Base-by-base conservation (phyloP, 2,113 vertebrate species). In the Siphamia tubifer region DNA sequence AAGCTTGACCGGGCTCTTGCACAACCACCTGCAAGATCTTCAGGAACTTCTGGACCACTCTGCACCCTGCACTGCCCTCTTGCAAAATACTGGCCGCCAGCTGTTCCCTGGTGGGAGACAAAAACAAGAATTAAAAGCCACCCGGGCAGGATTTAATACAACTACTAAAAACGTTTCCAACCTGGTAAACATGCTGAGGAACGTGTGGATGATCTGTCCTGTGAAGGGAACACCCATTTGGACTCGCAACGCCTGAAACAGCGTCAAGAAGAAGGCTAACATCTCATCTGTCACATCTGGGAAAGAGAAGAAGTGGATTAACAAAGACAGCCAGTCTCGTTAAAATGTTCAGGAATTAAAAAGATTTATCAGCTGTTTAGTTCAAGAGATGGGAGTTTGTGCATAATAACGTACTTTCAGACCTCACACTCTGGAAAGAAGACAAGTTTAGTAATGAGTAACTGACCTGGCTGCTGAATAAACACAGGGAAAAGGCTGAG, bases 121-220 rank as follows among this genome's bases (percentile, higher is more conserved):
- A 36, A 8, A 35, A 11, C 39, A 25, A 4, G 6, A 13, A 65
- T 47, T 12, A 8, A 31, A 39, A 12, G 17, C 5, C 30, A 24
- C 17, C 2, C 8, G 9, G 6, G 25, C 0, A 44, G 5, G 2
- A 21, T 27, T 2, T 4, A 32, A 28, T 23, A 8, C 24, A 6
- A 15, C 1, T 30, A 32, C 8, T 3, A 7, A 3, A 15, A 19
- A 27, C 40, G 19, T 30, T 28, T 34, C 16, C 63, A 89, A 99
- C 98, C 98, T 98, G 85, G 97, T 99, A 86, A 99, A 99, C 97
- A 99, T 96, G 84, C 95, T 97, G 68, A 99, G 94, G 86, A 99
- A 99, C 45, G 96, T 99, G 88, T 98, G 97, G 73, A 99, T 98
- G 78, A 98, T 96, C 85, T 99, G 98, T 75, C 97, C 98, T 0